phyloP scores from a whole-genome alignment of 2,113 vertebrate species.

The Chloebia gouldiae region DNA sequence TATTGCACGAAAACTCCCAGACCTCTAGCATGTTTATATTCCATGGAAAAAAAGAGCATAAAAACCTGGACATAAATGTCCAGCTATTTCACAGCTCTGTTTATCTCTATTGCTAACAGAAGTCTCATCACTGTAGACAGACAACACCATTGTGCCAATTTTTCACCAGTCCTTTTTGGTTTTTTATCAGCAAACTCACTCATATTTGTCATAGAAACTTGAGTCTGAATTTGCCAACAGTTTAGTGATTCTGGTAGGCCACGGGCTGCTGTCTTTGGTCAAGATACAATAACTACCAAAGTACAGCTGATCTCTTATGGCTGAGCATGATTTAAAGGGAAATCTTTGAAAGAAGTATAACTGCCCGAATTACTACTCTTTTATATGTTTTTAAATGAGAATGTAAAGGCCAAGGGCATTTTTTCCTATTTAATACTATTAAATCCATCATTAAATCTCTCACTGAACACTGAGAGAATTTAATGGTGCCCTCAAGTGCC shows the following conservation, averaged over 20 bases:
- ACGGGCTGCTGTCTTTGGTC: slow-evolving; percentile 32
- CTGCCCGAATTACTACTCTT: slow-evolving; percentile 75
- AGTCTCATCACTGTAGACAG: not conserved
- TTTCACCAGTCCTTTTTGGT: not conserved
- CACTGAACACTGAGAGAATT: slow-evolving; percentile 73
- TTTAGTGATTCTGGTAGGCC: slow-evolving; percentile 39
- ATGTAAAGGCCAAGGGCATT: slow-evolving; percentile 78
- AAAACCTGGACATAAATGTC: not conserved
- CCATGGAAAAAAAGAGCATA: not conserved
- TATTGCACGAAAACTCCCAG: not conserved
- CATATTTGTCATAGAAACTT: not conserved
- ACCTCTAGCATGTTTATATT: not conserved
- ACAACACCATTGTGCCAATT: not conserved
- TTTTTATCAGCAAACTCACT: not conserved
- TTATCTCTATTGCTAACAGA: not conserved
- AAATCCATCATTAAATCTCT: slow-evolving; percentile 80
- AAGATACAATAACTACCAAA: not conserved
- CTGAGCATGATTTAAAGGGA: slow-evolving; percentile 71
- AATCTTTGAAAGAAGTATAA: slow-evolving; percentile 74
- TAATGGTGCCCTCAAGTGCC: slow-evolving; percentile 77
- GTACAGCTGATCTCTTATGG: slow-evolving; percentile 18
- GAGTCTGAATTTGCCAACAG: not conserved
- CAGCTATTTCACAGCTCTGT: not conserved
- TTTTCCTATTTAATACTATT: slow-evolving; percentile 77
- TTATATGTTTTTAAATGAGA: slow-evolving; percentile 82